A percentile compares a stretch with the other conserved stretches of the same genome.
Evolutionary conservation across 2,113 vertebrate genomes (phyloP).

Genomic region (Centropus bengalensis): DNA sequence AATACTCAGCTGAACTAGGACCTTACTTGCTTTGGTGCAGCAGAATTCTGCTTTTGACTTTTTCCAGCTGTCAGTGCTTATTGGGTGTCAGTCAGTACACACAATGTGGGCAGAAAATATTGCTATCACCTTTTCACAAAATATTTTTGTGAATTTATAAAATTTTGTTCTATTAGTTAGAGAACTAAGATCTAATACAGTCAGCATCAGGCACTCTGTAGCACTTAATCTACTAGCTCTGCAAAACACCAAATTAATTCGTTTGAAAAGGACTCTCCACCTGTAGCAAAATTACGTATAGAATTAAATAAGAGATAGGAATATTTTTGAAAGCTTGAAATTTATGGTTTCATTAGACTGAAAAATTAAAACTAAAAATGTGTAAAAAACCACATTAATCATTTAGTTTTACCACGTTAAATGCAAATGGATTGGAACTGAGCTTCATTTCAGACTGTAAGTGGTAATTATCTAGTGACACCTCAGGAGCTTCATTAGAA

Average conservation of each 20-base stretch:
- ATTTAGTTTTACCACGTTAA: slow-evolving; percentile 76
- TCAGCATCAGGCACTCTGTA: slow-evolving; percentile 18
- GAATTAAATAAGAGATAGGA: slow-evolving; percentile 70
- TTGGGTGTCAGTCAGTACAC: background rate
- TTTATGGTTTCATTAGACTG: slow-evolving; percentile 76
- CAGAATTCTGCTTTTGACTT: background rate
- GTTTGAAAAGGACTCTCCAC: slow-evolving; percentile 51
- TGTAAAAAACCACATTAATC: slow-evolving; percentile 76
- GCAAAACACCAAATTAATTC: slow-evolving; percentile 56
- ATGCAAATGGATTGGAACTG: slow-evolving; percentile 74
- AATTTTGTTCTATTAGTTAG: background rate
- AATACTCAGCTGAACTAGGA: background rate
- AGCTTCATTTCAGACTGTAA: slow-evolving; percentile 65
- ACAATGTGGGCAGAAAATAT: background rate
- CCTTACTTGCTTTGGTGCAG: background rate
- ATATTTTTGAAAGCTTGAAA: slow-evolving; percentile 63
- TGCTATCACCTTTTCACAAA: background rate
- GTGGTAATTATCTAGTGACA: slow-evolving; percentile 68
- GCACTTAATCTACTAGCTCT: slow-evolving; percentile 29
- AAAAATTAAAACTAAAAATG: slow-evolving; percentile 79
- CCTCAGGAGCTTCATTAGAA: slow-evolving; percentile 58
- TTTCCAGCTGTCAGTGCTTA: background rate
- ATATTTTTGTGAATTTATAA: slow-evolving; percentile 9
- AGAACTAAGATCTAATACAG: background rate
- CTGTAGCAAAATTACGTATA: slow-evolving; percentile 66